These are phyloP conservation scores for Sebastes minor DNA, from an alignment of 2,797 vertebrate genomes.

Conservation along the genomic window DNA sequence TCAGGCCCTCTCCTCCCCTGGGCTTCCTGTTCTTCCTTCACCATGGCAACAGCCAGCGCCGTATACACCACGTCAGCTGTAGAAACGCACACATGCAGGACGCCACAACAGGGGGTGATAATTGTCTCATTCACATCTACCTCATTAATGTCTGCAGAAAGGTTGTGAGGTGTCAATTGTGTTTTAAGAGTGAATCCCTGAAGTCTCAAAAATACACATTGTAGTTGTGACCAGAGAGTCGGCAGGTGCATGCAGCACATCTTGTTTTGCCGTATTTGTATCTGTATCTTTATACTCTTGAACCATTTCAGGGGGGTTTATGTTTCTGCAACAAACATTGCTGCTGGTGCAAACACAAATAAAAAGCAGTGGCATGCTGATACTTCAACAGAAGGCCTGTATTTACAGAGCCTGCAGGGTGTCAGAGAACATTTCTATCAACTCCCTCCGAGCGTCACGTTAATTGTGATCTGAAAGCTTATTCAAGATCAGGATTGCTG, in stretches of 20 bases:
- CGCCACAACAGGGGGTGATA: neutral
- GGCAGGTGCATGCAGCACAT: neutral
- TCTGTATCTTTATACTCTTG: neutral
- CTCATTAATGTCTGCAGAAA: conserved; percentile 4
- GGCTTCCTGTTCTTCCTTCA: conserved; percentile 33
- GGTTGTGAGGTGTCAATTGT: conserved; percentile 3
- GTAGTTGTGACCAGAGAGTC: neutral
- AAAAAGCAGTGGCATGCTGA: neutral
- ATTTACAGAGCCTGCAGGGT: neutral
- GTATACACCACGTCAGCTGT: neutral
- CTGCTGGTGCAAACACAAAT: neutral
- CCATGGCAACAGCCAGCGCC: conserved; percentile 53
- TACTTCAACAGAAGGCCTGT: neutral
- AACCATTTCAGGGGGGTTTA: neutral
- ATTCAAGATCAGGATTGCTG: neutral
- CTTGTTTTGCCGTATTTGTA: neutral
- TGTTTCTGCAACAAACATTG: conserved; percentile 8
- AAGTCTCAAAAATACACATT: neutral
- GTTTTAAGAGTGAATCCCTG: neutral
- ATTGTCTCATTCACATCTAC: conserved; percentile 1
- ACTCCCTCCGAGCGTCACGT: neutral
- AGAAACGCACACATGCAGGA: neutral
- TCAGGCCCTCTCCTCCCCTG: conserved; percentile 38
- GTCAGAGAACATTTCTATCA: neutral
- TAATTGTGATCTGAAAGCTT: neutral